Conservation (phyloP, 1,140 invertebrate genomes). For the Drosophila takahashii region DNA sequence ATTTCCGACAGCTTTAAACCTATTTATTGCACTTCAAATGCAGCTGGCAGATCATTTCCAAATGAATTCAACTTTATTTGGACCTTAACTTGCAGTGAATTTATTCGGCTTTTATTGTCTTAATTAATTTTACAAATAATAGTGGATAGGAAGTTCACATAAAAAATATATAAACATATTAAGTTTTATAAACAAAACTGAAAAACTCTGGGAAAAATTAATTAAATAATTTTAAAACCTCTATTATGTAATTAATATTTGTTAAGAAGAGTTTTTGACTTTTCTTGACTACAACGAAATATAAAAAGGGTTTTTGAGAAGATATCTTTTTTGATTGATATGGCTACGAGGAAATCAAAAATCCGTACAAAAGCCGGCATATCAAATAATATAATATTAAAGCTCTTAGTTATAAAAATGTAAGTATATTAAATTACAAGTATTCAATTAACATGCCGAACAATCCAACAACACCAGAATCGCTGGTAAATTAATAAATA, state of each 20-base stretch:
- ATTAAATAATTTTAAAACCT: no score
- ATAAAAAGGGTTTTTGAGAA: no score
- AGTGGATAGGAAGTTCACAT: no score
- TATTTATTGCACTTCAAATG: neutral
- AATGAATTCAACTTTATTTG: neutral
- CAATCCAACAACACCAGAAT: neutral
- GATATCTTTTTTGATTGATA: neutral
- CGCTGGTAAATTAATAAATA: neutral
- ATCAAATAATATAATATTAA: neutral
- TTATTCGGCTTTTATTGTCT: neutral
- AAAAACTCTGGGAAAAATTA: no score
- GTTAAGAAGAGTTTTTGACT: no score
- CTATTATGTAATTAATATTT: no score
- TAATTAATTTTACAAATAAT: neutral
- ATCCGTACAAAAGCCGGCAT: no score
- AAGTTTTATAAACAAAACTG: no score
- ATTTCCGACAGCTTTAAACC: conserved; percentile 2
- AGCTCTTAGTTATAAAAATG: neutral
- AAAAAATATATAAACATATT: no score
- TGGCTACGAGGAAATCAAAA: no score
- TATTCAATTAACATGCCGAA: conserved; percentile 6
- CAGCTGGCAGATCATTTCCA: neutral
- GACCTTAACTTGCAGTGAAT: neutral
- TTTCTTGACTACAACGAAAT: no score
- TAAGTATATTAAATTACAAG: neutral